phyloP scores from a whole-genome alignment of 1,140 invertebrate genomes.

The Dufourea novaeangliae region DNA sequence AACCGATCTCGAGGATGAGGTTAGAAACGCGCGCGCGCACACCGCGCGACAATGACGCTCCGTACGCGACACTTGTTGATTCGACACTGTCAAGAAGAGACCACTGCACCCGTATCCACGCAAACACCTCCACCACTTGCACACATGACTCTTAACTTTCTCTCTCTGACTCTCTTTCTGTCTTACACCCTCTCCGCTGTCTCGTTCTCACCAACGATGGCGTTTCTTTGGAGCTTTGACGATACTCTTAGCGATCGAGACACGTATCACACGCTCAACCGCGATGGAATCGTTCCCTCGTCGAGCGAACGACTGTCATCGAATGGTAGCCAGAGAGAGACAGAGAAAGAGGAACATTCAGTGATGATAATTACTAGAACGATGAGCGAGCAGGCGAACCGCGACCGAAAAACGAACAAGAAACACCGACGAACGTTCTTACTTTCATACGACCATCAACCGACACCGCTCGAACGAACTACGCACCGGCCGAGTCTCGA shows the following conservation, averaged over 20 bases:
- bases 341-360: neutral
- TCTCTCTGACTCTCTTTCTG: neutral
- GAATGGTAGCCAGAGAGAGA: neutral
- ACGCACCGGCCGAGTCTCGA: conserved; percentile 44
- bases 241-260: conserved; percentile 29
- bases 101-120: conserved; percentile 36
- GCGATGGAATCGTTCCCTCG: neutral
- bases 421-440: conserved; percentile 7
- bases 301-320: neutral
- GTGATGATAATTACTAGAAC: neutral
- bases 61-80: conserved; percentile 72
- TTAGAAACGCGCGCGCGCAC: conserved; percentile 51
- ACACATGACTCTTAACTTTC: conserved; percentile 38
- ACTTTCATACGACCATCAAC: conserved; percentile 35
- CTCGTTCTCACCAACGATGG: conserved; percentile 22
- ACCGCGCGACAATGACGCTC: conserved; percentile 41
- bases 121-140: conserved; percentile 36
- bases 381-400: neutral
- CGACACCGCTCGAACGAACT: conserved; percentile 11
- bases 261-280: conserved; percentile 11
- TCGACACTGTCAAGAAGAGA: conserved; percentile 60
- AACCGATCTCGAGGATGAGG: conserved; percentile 41
- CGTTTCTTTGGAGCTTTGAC: conserved; percentile 37
- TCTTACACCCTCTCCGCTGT: neutral
- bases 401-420: conserved; percentile 17